phyloP scores from a whole-genome alignment of 2,797 vertebrate species.

The Gymnothorax reevesii region DNA sequence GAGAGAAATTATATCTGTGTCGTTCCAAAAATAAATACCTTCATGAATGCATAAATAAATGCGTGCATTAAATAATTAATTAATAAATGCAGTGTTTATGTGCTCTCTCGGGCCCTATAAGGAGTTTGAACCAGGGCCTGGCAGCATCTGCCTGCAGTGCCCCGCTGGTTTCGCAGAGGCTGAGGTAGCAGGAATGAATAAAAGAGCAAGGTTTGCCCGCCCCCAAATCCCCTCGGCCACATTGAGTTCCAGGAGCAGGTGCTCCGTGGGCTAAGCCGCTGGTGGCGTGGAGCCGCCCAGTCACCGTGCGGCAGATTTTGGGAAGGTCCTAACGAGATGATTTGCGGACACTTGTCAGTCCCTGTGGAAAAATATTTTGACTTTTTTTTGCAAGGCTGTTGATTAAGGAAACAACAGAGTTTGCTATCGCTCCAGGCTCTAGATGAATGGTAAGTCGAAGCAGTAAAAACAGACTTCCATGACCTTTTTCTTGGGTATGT shows the following conservation, averaged over 20 bases:
- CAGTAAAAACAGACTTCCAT: not conserved
- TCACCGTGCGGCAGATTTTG: conserved; percentile 50
- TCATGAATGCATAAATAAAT: conserved; percentile 10
- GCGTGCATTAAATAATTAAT: not conserved
- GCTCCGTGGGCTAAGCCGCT: conserved; percentile 70
- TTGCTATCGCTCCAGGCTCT: not conserved
- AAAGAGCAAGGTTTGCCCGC: conserved; percentile 47
- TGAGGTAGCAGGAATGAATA: conserved; percentile 62
- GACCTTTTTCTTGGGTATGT: not conserved
- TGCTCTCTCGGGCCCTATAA: conserved; percentile 47
- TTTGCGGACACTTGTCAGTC: conserved; percentile 63
- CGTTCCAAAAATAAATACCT: not conserved
- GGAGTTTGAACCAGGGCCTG: conserved; percentile 58
- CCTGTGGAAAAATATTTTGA: conserved; percentile 75
- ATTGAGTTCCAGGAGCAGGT: conserved; percentile 79
- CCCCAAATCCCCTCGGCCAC: conserved; percentile 68
- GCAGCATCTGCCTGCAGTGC: conserved; percentile 68
- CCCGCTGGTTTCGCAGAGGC: conserved; percentile 70
- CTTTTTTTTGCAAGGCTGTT: conserved; percentile 71
- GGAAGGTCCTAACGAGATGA: conserved; percentile 62
- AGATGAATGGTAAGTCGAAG: not conserved
- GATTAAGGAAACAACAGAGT: conserved; percentile 66
- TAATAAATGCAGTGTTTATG: conserved; percentile 1
- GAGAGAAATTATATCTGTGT: not conserved
- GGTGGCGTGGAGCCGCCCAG: conserved; percentile 55